Base-by-base conservation (phyloP, 2,113 vertebrate genomes). In the Himantopus leucocephalus region DNA sequence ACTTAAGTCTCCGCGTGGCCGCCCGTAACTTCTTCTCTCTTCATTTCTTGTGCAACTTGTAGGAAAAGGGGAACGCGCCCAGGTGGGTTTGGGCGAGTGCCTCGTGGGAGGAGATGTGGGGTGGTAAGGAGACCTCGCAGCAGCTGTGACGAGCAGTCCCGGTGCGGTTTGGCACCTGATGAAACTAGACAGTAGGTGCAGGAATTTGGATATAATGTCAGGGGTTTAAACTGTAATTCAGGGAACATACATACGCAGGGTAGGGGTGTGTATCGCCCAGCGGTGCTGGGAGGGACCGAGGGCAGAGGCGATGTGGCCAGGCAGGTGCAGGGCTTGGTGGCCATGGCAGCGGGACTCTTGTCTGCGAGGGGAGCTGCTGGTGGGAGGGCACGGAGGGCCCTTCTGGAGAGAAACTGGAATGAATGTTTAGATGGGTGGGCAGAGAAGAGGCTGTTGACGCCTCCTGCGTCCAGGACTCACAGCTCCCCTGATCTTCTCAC, bases 281-380 rank as follows among this genome's bases (percentile, higher is more conserved):
- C 23, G 12, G 48, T 50, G 48, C 48, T 50, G 48, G 48, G 1
- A 39, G 71, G 66, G 77, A 2, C 8, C 0, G 50, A n/a, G 70
- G 71, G 35, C 55, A 23, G 45, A 59, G 59, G 29, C 9, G 4
- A 2, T 8, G 60, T 7, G 14, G 66, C 34, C 24, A 3, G 26
- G 6, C 3, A 24, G 27, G 17, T 67, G 20, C 27, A 34, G 52
- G 32, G 29, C 34, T 50, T 0, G 2, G 58, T 21, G 52, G 8
- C 26, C 7, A 0, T 1, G 23, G 59, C 3, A 24, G 59, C 2
- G 17, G 20, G 6, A 6, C 18, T 56, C 0, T 0, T 35, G 34
- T 48, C 22, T 80, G 66, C 0, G 5, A 48, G 67, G 37, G 45
- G 39, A 50, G 8, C 22, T 71, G 56, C 53, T 22, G 67, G 11